A percentile compares a stretch with the other conserved stretches of the same genome.
Evolutionary conservation across 2,113 vertebrate genomes (phyloP).

Genomic region (Melanerpes aurifrons): DNA sequence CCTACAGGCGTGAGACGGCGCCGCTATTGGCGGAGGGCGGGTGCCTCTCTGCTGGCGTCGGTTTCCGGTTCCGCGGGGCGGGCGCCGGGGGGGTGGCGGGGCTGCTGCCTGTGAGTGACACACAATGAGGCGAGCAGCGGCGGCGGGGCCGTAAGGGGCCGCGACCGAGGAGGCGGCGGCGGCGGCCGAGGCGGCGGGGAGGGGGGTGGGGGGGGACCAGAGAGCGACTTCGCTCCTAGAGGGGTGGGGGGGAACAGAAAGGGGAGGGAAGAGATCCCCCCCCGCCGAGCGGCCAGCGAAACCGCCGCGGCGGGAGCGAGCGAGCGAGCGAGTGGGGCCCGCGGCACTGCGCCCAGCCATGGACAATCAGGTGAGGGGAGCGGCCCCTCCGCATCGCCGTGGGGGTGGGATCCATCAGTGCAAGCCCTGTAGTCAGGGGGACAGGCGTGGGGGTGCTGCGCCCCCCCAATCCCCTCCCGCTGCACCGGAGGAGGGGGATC

Average conservation of each 20-base stretch:
- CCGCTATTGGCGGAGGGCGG: background rate
- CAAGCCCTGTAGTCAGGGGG: background rate
- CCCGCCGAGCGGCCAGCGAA: background rate
- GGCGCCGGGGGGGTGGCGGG: conserved; percentile 57
- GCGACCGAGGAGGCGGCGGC: conserved; percentile 58
- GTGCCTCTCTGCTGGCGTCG: conserved; percentile 9
- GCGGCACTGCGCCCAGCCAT: conserved; percentile 38
- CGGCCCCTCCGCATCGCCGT: background rate
- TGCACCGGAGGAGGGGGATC: background rate
- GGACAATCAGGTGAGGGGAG: conserved; percentile 51
- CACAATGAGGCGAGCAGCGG: conserved; percentile 71
- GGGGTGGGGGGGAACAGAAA: background rate
- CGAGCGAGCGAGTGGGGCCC: conserved; percentile 12
- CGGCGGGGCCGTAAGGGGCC: conserved; percentile 65
- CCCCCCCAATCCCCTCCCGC: background rate
- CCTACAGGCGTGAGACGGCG: background rate
- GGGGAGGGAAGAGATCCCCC: background rate
- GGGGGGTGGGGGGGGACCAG: conserved; percentile 20
- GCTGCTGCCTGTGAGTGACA: conserved; percentile 63
- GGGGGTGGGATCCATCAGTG: background rate
- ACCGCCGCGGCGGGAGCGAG: conserved; percentile 9
- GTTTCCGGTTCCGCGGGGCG: conserved; percentile 73
- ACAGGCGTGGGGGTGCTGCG: background rate
- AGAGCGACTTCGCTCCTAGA: conserved; percentile 4
- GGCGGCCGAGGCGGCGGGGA: background rate